Conservation (phyloP, 2,113 vertebrate species). For the Rattus norvegicus region GRCr8 NC_086021.1:183184501-183185000, state of each 20-base stretch:
- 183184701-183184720: slow-evolving; percentile 16
- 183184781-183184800: background rate
- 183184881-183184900: slow-evolving; percentile 73
- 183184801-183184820: background rate
- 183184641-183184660: slow-evolving; percentile 38
- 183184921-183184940: slow-evolving; percentile 64
- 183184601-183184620: slow-evolving; percentile 72
- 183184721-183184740: background rate
- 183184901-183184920: slow-evolving; percentile 65
- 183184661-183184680: background rate
- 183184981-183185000: slow-evolving; percentile 77
- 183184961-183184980: slow-evolving; percentile 67
- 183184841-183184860: slow-evolving; percentile 68
- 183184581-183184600: slow-evolving; percentile 79
- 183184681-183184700: background rate
- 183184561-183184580: slow-evolving; percentile 74
- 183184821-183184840: slow-evolving; percentile 22
- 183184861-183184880: slow-evolving; percentile 74
- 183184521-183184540: slow-evolving; percentile 51
- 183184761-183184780: rapidly evolving
- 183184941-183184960: slow-evolving; percentile 50
- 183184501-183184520: slow-evolving; percentile 18
- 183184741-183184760: rapidly evolving
- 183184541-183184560: slow-evolving; percentile 68
- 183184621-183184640: slow-evolving; percentile 50